phyloP scores from a whole-genome alignment of 2,113 vertebrate genomes.

The Meleagris gallopavo region DNA sequence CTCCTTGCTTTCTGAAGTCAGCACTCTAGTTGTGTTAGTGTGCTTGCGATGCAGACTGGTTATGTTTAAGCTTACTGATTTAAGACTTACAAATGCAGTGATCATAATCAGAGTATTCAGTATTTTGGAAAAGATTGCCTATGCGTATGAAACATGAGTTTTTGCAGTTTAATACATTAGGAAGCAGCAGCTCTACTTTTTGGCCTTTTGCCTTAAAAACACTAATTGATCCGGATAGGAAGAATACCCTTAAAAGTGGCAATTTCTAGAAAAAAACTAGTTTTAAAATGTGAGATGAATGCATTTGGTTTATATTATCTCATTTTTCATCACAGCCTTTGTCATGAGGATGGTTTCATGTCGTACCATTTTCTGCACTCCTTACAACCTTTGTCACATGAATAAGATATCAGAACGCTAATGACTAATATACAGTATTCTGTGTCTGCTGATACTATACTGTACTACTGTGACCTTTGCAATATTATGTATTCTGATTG shows the following conservation, averaged over 20 bases:
- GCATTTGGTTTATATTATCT: constrained; percentile 64
- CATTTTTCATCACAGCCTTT: constrained; percentile 65
- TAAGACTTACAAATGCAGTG: background rate
- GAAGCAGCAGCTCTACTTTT: background rate
- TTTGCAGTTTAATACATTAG: background rate
- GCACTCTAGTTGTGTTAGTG: background rate
- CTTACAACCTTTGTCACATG: constrained; percentile 80
- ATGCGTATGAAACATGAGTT: background rate
- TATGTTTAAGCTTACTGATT: background rate
- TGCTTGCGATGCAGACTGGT: background rate
- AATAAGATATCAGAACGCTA: constrained; percentile 82
- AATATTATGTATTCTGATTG: constrained; percentile 82
- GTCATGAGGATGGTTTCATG: constrained; percentile 68
- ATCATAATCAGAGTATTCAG: background rate
- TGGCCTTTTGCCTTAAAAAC: background rate
- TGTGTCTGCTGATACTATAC: constrained; percentile 59
- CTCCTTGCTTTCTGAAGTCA: background rate
- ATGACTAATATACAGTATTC: constrained; percentile 72
- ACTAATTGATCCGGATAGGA: constrained; percentile 32
- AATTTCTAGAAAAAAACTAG: background rate
- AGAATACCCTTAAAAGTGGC: background rate
- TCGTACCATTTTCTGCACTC: constrained; percentile 72
- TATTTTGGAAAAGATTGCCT: background rate
- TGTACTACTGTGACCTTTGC: constrained; percentile 78
- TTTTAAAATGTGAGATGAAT: constrained; percentile 47